phyloP scores from a whole-genome alignment of 2,113 vertebrate genomes.

The Brachyistius frenatus region DNA sequence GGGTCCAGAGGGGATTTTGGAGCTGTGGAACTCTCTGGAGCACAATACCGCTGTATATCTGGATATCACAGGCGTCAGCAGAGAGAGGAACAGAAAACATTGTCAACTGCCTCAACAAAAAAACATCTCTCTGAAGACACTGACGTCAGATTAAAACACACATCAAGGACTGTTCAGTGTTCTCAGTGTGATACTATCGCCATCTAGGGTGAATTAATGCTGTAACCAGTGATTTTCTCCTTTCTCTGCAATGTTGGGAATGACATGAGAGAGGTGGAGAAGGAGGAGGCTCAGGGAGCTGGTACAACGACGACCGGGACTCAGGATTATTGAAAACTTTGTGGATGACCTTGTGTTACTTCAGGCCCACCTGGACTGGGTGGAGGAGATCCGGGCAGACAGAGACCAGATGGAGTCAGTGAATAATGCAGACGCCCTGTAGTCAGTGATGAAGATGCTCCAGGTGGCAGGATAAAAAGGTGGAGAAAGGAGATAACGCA shows the following conservation, averaged over 20 bases:
- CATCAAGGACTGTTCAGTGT: not conserved
- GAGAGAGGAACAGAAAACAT: constrained; percentile 79
- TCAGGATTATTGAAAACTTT: constrained; percentile 77
- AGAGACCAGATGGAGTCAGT: constrained; percentile 80
- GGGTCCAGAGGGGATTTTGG: constrained; percentile 73
- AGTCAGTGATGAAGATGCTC: constrained; percentile 72
- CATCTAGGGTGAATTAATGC: constrained; percentile 27
- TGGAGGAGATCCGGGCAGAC: constrained; percentile 77
- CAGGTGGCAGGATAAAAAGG: constrained; percentile 24
- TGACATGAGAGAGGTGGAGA: constrained; percentile 66
- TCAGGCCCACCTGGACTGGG: constrained; percentile 81
- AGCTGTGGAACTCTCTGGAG: constrained; percentile 77
- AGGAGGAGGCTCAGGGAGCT: constrained; percentile 66
- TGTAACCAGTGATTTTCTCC: not conserved
- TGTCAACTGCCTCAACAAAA: constrained; percentile 68
- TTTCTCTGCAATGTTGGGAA: constrained; percentile 75
- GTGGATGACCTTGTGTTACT: constrained; percentile 75
- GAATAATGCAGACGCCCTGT: constrained; percentile 76
- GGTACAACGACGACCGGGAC: constrained; percentile 34
- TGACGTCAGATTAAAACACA: constrained; percentile 64
- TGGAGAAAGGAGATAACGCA: constrained; percentile 36
- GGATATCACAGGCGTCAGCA: constrained; percentile 81
- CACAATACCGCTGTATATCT: constrained; percentile 77
- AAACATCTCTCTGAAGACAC: constrained; percentile 74
- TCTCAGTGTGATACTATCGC: constrained; percentile 20